phyloP scores from a whole-genome alignment of 2,888 invertebrate genomes.

The Bursaphelenchus okinawaensis region DNA sequence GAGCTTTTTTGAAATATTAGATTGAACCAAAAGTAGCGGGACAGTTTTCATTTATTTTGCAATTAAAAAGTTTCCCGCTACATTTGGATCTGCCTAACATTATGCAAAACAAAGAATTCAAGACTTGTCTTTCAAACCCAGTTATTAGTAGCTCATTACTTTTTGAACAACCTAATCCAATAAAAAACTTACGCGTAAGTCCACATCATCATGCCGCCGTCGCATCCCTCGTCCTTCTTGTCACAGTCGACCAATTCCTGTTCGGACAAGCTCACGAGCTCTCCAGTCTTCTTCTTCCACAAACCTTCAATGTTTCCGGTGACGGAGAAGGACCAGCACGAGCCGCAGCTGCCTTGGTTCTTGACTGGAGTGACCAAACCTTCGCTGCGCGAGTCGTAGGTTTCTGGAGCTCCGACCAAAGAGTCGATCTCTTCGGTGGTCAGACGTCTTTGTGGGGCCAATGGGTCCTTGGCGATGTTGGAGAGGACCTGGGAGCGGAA shows the following conservation, averaged over 20 bases:
- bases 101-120: background rate
- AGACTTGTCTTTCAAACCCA: background rate
- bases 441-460: background rate
- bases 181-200: background rate
- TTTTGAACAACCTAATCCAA: too few species aligned
- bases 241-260: slow-evolving; percentile 47
- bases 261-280: slow-evolving; percentile 27
- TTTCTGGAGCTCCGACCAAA: background rate
- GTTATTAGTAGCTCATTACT: background rate
- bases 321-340: slow-evolving; percentile 47
- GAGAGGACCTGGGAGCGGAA: background rate
- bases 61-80: too few species aligned
- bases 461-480: background rate
- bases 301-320: slow-evolving; percentile 46
- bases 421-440: background rate
- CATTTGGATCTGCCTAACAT: too few species aligned
- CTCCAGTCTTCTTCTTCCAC: slow-evolving; percentile 35
- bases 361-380: slow-evolving; percentile 6
- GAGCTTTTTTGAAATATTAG: too few species aligned
- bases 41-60: too few species aligned
- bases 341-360: slow-evolving; percentile 43
- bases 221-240: slow-evolving; percentile 58
- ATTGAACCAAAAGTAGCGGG: too few species aligned
- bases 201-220: slow-evolving; percentile 33
- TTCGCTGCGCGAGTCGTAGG: background rate